Evolutionary conservation across 1,140 invertebrate genomes (phyloP).

Genomic region (Bombus ignitus): DNA sequence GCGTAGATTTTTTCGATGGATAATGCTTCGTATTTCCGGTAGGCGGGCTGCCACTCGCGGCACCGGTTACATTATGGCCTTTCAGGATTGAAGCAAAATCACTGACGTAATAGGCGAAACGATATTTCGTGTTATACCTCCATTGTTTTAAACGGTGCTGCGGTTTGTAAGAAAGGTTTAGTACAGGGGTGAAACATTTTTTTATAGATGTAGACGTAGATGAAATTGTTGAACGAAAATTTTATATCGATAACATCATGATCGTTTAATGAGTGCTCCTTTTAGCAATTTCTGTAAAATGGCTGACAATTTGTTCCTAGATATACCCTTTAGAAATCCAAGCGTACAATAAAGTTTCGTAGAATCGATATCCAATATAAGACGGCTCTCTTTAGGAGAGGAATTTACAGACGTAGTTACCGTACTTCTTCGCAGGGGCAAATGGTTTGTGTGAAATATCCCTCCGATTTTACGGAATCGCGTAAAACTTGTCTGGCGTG

Average conservation of each 20-base stretch:
- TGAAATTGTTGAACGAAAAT: no score
- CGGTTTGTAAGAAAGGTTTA: not conserved
- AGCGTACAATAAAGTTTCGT: conserved; percentile 9
- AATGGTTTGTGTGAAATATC: conserved; percentile 17
- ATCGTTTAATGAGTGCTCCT: no score
- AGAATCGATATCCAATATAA: conserved; percentile 39
- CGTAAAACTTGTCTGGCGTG: conserved; percentile 23
- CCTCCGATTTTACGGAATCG: conserved; percentile 36
- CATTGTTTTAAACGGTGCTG: not conserved
- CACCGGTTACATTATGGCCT: not conserved
- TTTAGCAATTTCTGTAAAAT: not conserved
- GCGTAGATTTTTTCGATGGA: not conserved
- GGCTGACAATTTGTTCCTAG: not conserved
- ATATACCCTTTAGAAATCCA: not conserved
- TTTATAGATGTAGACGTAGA: not conserved
- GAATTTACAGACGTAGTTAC: conserved; percentile 36
- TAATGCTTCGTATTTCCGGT: conserved; percentile 18
- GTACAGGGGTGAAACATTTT: not conserved
- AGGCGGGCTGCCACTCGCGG: not conserved
- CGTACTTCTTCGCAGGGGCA: not conserved
- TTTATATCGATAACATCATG: not conserved
- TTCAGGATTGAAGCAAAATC: not conserved
- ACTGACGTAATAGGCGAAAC: not conserved
- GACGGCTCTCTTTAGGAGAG: conserved; percentile 10
- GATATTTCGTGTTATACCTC: not conserved